Conservation (phyloP, 2,113 vertebrate genomes). For the Tyto alba region DNA sequence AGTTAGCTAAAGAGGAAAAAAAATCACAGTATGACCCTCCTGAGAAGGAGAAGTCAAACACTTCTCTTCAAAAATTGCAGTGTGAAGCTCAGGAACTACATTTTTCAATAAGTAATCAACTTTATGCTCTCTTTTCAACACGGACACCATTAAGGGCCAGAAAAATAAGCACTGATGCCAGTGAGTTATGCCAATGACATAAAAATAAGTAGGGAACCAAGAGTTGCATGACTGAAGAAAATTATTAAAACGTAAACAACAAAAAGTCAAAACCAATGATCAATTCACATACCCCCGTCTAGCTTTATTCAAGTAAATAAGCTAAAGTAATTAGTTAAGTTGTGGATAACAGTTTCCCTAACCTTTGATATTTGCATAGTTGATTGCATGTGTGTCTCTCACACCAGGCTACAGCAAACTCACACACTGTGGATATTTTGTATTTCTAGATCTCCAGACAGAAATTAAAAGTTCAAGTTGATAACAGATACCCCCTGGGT, state of each 20-base stretch:
- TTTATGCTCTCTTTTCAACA: not conserved
- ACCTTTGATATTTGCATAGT: conserved; percentile 7
- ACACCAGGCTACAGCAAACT: not conserved
- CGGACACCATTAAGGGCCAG: not conserved
- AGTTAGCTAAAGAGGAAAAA: not conserved
- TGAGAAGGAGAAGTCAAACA: not conserved
- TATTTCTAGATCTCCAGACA: not conserved
- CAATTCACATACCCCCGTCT: not conserved
- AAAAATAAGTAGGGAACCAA: not conserved
- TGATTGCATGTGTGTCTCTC: not conserved
- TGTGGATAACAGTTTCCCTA: not conserved
- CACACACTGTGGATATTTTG: not conserved
- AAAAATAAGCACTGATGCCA: not conserved
- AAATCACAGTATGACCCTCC: not conserved
- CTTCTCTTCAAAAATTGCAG: not conserved
- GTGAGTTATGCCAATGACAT: not conserved
- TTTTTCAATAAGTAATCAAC: not conserved
- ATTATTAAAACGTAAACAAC: not conserved
- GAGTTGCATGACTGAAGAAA: not conserved
- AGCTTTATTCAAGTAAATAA: not conserved
- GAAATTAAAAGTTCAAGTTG: not conserved
- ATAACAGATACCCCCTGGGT: not conserved
- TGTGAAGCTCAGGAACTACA: not conserved
- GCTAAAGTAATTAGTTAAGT: not conserved
- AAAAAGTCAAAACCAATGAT: not conserved